Conservation (phyloP, 2,113 vertebrate genomes). For the Bos javanicus region DNA sequence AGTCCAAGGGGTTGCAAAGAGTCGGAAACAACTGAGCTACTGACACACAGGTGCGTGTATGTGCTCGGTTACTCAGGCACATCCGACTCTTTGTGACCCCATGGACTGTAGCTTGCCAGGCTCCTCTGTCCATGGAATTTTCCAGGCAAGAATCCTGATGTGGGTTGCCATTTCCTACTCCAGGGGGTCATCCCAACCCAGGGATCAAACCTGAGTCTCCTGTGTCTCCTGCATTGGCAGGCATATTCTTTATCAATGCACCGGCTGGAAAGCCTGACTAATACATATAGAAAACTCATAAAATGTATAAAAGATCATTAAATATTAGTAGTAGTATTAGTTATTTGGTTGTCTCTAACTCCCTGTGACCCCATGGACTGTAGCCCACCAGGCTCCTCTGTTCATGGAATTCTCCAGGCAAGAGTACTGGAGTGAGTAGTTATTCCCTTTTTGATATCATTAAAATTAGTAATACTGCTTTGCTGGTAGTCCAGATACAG, state of each 20-base stretch:
- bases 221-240: background rate
- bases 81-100: background rate
- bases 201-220: background rate
- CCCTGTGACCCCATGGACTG: background rate
- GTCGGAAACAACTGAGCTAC: background rate
- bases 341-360: background rate
- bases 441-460: background rate
- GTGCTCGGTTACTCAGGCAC: background rate
- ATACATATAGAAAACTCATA: background rate
- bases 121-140: background rate
- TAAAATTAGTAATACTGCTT: background rate
- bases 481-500: background rate
- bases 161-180: background rate
- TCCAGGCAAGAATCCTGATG: background rate
- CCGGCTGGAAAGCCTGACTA: background rate
- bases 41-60: fast-evolving
- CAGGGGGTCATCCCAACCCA: background rate
- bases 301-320: background rate
- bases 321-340: background rate
- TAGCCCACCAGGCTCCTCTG: background rate
- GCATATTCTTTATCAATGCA: background rate
- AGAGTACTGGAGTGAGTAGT: background rate
- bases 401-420: background rate
- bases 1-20: background rate
- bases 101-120: background rate